Percentiles rank a stretch among this genome's conserved stretches.
Evolutionary conservation across 2,113 vertebrate species (phyloP).

Genomic region (Lagopus leucura): DNA sequence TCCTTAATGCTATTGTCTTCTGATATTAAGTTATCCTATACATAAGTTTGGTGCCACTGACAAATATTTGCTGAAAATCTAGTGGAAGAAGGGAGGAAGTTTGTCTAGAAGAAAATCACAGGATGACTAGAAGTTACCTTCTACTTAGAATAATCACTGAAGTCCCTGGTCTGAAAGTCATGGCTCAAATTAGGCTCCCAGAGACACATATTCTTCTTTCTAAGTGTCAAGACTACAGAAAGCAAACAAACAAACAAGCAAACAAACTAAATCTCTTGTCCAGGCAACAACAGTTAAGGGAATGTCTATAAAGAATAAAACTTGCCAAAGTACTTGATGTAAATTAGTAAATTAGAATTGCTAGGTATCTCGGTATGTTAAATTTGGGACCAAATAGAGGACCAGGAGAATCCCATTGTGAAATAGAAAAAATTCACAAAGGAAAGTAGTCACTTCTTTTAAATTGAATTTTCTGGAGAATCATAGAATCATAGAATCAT

Average conservation of each 20-base stretch:
- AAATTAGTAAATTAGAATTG: background rate
- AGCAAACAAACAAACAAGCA: background rate
- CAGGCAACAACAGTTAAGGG: background rate
- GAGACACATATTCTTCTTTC: accelerated
- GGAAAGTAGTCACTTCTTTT: background rate
- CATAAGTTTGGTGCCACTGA: slow-evolving; percentile 26
- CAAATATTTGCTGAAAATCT: slow-evolving; percentile 56
- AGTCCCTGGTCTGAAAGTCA: background rate
- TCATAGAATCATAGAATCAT: too few species aligned
- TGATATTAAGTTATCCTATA: slow-evolving; percentile 29
- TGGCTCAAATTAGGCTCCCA: background rate
- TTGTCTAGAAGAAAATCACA: slow-evolving; percentile 44
- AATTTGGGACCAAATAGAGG: background rate
- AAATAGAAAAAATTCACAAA: background rate
- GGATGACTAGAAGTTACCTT: slow-evolving; percentile 34
- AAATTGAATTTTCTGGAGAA: background rate
- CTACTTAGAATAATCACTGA: slow-evolving; percentile 20
- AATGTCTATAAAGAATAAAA: background rate
- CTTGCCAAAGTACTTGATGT: background rate
- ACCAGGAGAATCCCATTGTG: background rate
- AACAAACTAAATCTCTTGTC: background rate
- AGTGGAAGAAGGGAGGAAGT: slow-evolving; percentile 32
- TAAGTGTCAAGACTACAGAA: background rate
- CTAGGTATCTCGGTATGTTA: background rate
- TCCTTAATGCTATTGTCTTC: slow-evolving; percentile 25